Evolutionary conservation across 2,113 vertebrate genomes (phyloP).

Genomic region (Tachysurus vachellii): DNA sequence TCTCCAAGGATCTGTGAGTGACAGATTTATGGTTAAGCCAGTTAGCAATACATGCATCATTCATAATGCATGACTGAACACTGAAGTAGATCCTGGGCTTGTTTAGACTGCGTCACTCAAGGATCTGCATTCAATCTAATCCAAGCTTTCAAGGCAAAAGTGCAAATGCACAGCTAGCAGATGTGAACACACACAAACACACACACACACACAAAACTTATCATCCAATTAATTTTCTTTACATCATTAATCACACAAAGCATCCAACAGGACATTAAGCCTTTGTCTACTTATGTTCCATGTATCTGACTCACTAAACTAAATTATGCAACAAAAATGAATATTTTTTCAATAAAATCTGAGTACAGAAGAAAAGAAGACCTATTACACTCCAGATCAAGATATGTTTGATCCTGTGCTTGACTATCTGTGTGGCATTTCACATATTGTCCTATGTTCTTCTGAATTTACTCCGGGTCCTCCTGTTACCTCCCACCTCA

Average conservation of each 20-base stretch:
- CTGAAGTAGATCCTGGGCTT: conserved; percentile 19
- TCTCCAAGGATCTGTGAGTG: neutral
- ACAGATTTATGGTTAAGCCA: conserved; percentile 9
- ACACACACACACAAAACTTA: neutral
- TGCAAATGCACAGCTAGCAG: neutral
- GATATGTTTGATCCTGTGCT: neutral
- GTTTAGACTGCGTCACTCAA: conserved; percentile 29
- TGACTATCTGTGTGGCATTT: neutral
- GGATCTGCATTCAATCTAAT: conserved; percentile 23
- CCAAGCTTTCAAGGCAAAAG: neutral
- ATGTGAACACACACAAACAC: neutral
- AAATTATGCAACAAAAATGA: neutral
- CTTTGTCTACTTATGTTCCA: neutral
- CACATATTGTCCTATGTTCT: neutral
- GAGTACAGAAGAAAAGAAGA: neutral
- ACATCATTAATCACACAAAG: neutral
- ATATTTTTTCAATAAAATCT: neutral
- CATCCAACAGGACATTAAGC: neutral
- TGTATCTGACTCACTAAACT: neutral
- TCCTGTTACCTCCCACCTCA: neutral
- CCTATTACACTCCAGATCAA: neutral
- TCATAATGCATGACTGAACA: conserved; percentile 15
- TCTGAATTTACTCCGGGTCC: neutral
- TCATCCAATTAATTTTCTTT: neutral
- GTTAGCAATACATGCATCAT: conserved; percentile 28